Evolutionary conservation across 2,113 vertebrate genomes (phyloP).

Genomic region (Heterotis niloticus): DNA sequence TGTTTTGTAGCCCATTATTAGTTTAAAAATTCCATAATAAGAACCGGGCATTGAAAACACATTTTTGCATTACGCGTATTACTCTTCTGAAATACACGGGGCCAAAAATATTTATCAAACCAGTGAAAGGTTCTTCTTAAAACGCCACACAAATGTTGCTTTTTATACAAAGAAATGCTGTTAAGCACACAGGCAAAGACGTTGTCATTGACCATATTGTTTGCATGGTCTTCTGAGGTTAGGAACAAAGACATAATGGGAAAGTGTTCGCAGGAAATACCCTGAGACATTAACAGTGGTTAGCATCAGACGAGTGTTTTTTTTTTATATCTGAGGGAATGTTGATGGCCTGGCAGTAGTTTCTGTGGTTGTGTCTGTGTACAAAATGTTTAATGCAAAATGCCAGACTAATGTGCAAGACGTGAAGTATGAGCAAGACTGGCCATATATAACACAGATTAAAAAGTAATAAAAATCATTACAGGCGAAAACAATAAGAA

Average conservation of each 20-base stretch:
- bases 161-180: not conserved
- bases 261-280: not conserved
- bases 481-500: too few relatives aligned
- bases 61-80: not conserved
- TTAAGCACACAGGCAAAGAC: not conserved
- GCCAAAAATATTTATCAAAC: conserved; percentile 4
- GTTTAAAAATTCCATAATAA: not conserved
- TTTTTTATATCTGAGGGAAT: not conserved
- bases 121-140: not conserved
- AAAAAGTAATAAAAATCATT: not conserved
- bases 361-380: not conserved
- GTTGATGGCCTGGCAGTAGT: not conserved
- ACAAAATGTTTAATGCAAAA: not conserved
- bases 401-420: not conserved
- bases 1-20: not conserved
- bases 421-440: not conserved
- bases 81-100: not conserved
- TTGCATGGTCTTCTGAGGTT: not conserved
- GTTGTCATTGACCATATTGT: not conserved
- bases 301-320: not conserved
- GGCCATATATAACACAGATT: not conserved
- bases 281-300: conserved; percentile 1
- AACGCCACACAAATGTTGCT: conserved; percentile 5
- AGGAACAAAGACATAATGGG: not conserved
- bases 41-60: not conserved